Conservation (phyloP, 2,797 vertebrate genomes). For the Anas bahamensis region DNA sequence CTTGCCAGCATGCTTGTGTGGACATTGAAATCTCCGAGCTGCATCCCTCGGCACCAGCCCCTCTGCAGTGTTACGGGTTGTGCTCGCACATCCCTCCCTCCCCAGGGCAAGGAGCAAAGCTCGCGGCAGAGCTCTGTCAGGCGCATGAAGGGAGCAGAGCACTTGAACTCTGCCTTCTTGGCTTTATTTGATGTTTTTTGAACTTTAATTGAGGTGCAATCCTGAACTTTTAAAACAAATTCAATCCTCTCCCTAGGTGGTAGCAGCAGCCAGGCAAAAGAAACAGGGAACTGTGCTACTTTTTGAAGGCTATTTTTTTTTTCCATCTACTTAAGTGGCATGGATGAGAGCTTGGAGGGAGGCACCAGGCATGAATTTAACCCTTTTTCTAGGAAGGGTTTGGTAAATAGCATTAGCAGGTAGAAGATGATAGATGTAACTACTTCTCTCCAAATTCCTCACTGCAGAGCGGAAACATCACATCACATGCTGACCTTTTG, state of each 20-base stretch:
- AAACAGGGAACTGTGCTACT: neutral
- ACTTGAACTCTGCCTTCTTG: neutral
- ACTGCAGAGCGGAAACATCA: neutral
- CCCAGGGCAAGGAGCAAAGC: neutral
- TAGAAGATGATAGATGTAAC: neutral
- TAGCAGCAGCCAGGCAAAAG: neutral
- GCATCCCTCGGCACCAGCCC: neutral
- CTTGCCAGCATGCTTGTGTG: fast-evolving
- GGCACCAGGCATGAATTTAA: neutral
- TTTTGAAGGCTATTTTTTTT: neutral
- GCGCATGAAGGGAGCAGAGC: neutral
- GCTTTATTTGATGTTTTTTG: neutral
- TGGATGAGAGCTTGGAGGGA: neutral
- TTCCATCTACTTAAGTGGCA: neutral
- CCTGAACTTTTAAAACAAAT: neutral
- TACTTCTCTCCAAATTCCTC: neutral
- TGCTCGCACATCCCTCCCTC: fast-evolving
- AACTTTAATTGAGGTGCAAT: neutral
- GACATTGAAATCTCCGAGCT: neutral
- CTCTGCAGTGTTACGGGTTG: fast-evolving
- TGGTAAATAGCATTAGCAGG: neutral
- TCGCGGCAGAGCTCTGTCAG: neutral
- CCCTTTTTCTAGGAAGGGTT: neutral
- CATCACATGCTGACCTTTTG: neutral
- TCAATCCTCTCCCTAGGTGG: neutral